phyloP scores from a whole-genome alignment of 2,888 invertebrate species.

The Drosophila parthenogenetica region DNA sequence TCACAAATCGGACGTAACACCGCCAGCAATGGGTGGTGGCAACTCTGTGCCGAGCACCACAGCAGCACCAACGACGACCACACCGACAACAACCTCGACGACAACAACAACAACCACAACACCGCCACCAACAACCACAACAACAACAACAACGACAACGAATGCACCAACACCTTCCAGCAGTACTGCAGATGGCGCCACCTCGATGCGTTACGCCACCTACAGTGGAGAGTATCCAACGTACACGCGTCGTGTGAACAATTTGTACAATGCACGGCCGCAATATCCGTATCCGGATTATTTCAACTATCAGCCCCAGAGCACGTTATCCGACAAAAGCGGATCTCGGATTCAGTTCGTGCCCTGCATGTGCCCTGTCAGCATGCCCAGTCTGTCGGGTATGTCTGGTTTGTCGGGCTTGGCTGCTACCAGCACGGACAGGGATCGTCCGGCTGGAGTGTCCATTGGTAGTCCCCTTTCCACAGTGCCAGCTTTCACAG shows the following conservation, averaged over 20 bases:
- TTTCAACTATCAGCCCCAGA: slow-evolving; percentile 68
- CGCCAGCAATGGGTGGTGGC: slow-evolving; percentile 42
- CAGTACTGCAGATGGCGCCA: slow-evolving; percentile 37
- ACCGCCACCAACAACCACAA: slow-evolving; percentile 35
- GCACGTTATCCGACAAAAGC: slow-evolving; percentile 40
- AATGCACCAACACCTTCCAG: slow-evolving; percentile 40
- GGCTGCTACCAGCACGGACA: slow-evolving; percentile 29
- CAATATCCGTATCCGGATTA: slow-evolving; percentile 84
- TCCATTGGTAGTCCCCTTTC: slow-evolving; percentile 22
- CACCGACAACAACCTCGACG: slow-evolving; percentile 45
- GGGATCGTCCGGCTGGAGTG: slow-evolving; percentile 37
- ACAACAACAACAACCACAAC: slow-evolving; percentile 49
- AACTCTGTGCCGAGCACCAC: slow-evolving; percentile 30
- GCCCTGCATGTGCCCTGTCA: slow-evolving; percentile 84
- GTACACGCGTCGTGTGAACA: slow-evolving; percentile 79
- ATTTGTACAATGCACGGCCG: slow-evolving; percentile 77
- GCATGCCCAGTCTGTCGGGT: slow-evolving; percentile 58
- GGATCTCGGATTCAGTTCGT: slow-evolving; percentile 78
- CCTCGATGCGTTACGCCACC: slow-evolving; percentile 36
- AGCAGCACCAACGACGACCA: slow-evolving; percentile 38
- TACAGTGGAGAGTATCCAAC: slow-evolving; percentile 72
- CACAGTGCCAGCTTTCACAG: background rate
- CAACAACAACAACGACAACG: slow-evolving; percentile 51
- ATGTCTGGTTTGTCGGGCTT: background rate
- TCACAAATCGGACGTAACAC: slow-evolving; percentile 56